Evolutionary conservation across 2,113 vertebrate species (phyloP), one percentile per base, ranked within the genome.

Genomic region (Phyllopteryx taeniolatus): DNA sequence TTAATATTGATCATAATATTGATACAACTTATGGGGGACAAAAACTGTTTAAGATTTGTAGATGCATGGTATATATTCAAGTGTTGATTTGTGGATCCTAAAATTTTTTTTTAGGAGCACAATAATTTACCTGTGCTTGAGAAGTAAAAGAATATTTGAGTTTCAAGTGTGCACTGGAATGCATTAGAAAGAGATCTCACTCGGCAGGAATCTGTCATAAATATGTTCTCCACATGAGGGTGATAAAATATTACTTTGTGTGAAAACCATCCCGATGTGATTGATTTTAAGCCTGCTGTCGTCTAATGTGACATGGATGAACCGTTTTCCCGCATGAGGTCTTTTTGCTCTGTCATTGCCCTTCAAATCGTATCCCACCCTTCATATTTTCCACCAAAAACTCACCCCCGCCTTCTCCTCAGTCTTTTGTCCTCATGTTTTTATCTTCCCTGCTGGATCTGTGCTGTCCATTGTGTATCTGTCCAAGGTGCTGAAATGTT

Each of bases 401-500:
- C 0, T 68, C 62, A 59, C 72, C 60, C 70, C 57, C 71, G 33
- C 72, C 76, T 57, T 77, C 65, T 79, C 42, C 67, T 65, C 60
- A 73, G 53, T 82, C 70, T 81, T 87, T 85, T 77, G 70, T 85
- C 79, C 62, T 67, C 13, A 0, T 69, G 35, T 59, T 64, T 59
- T 33, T 51, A 4, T 13, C 35, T 27, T 68, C 56, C 47, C 65
- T 12, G 13, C 71, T 85, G 77, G 70, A 78, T 73, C 79, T 71
- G 61, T 62, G 63, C 78, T 78, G 73, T 67, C 70, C 61, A 79
- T 86, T 82, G 84, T 79, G 82, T 71, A 70, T 82, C 88, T 91
- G 80, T 91, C 88, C 86, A 61, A 73, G 86, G 89, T 91, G 88
- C 88, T 89, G 89, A 89, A 86, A 84, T 63, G 65, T 75, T 77